Base-by-base conservation (phyloP, 2,888 invertebrate species). In the Thera britannica region DNA sequence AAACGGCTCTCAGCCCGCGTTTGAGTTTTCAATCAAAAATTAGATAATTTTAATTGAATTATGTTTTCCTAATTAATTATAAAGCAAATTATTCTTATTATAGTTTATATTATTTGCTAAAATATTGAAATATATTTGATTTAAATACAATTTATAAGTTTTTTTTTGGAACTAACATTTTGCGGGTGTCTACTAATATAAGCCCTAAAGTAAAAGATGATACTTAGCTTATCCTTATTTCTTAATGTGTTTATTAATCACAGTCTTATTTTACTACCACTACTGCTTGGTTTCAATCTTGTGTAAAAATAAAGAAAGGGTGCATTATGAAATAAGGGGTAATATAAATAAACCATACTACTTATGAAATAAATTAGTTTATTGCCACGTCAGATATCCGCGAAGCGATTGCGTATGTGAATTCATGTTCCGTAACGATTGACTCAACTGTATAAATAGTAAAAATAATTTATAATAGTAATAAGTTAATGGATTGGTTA, bases 331-430 rank as follows among this genome's bases (percentile, higher is more conserved):
- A 54, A 51, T 51, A 52, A 55, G 59, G 57, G 48, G 62, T 52
- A 66, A 71, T 79, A 82, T 83, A 82, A 83, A 84, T 84, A 79
- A 85, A 86, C 75, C 78, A 68, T 76, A 79, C 80, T 76, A 76
- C 83, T 88, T 92, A 92, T 89, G 92, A 90, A 92, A 92, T 93
- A 93, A 91, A 93, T 93, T 92, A 93, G 93, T 93, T 93, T 93
- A 93, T 92, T 93, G 89, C 83, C 77, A 83, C 88, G 90, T 87
- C 90, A 86, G 92, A 48, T 92, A 88, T 88, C 76, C 74, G 74
- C 78, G 90, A 90, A 89, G 88, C 79, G 79, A 79, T 48, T 81
- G 83, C 82, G 81, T 83, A 82, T 79, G 76, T 77, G 72, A 81
- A 83, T 86, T 80, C 87, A 82, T 89, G 88, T 90, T 87, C 86